Base-by-base conservation (phyloP, 2,888 invertebrate species). In the Xestia ashworthii region DNA sequence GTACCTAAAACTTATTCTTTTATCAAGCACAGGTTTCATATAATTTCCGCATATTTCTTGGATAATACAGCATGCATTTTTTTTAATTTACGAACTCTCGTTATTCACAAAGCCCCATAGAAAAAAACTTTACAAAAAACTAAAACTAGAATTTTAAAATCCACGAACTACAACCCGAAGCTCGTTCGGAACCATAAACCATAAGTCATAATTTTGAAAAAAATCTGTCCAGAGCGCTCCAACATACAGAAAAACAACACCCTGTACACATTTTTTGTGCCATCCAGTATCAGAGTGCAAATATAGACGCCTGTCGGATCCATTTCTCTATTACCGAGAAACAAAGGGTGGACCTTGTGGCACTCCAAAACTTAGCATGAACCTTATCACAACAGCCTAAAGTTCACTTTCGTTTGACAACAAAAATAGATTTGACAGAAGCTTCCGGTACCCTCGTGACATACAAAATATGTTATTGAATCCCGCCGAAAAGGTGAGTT, bases 401-500 rank as follows among this genome's bases (percentile, higher is more conserved):
- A 25, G 22, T 22, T 8, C 25, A 53, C 25, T 64, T 25, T 64
- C 16, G 1, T 14, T 46, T 62, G 25, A 14, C 16, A 60, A 62
- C 1, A 46, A 53, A 53, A 53, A 44, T 22, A 6, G 9, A 71
- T 71, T 53, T 71, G 14, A 55, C 22, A 50, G 22, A 46, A 16
- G 46, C 25, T 72, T 64, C 48, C 41, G n/a, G 41, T 14, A 19
- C 12, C 22, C 32, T 64, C 9, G 22, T 71, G 80, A 46, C 80
- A 64, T 62, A 62, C 38, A 60, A 48, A 60, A 78, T 55, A 80
- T 78, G 22, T 81, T 84, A 87, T 84, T 87, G 71, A 74, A 80
- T 86, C 19, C 8, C 44, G 38, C 55, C 73, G 69, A 76, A 62
- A 78, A 69, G 84, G 77, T 78, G 58, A 65, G 58, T 74, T 77